phyloP scores from a whole-genome alignment of 2,888 invertebrate species.

The Synergus laeviventris region DNA sequence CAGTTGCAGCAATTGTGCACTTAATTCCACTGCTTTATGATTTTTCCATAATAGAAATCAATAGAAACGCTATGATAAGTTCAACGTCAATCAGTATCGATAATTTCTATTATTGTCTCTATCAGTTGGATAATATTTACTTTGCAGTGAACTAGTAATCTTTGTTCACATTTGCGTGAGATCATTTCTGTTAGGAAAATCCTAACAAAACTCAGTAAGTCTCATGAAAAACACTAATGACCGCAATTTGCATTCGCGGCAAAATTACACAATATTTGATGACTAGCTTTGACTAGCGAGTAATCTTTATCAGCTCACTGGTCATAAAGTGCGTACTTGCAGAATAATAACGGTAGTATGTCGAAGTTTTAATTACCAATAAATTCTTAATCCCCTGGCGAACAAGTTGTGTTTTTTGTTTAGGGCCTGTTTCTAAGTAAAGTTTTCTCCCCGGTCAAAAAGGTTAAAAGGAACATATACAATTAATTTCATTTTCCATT shows the following conservation, averaged over 20 bases:
- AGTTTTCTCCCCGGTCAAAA: neutral
- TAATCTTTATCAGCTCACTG: conserved; percentile 24
- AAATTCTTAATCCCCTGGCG: conserved; percentile 1
- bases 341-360: conserved; percentile 40
- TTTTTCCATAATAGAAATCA: neutral
- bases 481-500: neutral
- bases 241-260: conserved; percentile 1
- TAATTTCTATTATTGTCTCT: neutral
- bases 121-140: neutral
- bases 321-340: conserved; percentile 6
- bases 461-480: neutral
- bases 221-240: neutral
- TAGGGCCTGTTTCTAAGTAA: neutral
- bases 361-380: conserved; percentile 37
- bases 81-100: neutral
- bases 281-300: conserved; percentile 13
- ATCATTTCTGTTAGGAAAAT: neutral
- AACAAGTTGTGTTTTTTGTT: neutral
- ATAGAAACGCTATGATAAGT: neutral
- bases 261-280: conserved; percentile 18
- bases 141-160: neutral
- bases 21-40: neutral
- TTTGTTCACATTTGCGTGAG: neutral
- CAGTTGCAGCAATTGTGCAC: neutral
- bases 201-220: neutral